A percentile compares a stretch with the other conserved stretches of the same genome.
phyloP scores from a whole-genome alignment of 2,797 vertebrate genomes.

The Microctenopoma stevenorrisi region DNA sequence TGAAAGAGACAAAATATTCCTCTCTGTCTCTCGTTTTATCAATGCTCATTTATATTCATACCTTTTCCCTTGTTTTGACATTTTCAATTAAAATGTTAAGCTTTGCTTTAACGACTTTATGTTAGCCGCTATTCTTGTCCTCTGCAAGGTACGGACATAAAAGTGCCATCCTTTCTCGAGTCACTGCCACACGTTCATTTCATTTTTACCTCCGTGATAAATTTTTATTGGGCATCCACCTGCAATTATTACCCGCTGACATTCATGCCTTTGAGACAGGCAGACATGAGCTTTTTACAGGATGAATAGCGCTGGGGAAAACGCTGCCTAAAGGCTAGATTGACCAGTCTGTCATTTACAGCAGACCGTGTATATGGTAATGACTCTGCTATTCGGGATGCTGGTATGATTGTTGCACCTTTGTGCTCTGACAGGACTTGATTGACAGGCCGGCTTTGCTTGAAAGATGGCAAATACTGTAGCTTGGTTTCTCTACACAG shows the following conservation, averaged over 20 bases:
- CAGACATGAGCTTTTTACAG: constrained; percentile 72
- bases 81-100: constrained; percentile 59
- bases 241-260: constrained; percentile 73
- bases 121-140: constrained; percentile 43
- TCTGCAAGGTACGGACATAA: constrained; percentile 47
- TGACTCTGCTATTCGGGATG: constrained; percentile 83
- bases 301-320: constrained; percentile 84
- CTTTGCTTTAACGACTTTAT: constrained; percentile 23
- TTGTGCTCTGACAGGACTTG: constrained; percentile 52
- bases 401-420: constrained; percentile 38
- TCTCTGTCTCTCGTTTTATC: neutral
- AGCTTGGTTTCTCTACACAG: constrained; percentile 27
- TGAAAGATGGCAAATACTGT: constrained; percentile 37
- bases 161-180: constrained; percentile 43
- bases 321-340: constrained; percentile 81
- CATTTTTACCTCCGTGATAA: constrained; percentile 67
- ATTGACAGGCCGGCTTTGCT: constrained; percentile 61
- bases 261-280: constrained; percentile 61
- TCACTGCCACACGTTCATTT: constrained; percentile 31
- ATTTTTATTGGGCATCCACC: constrained; percentile 63
- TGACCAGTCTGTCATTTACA: constrained; percentile 86
- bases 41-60: constrained; percentile 16
- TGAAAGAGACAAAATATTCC: constrained; percentile 6
- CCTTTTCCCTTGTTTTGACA: constrained; percentile 33
- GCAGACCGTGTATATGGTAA: constrained; percentile 80